Base-by-base conservation (phyloP, 2,113 vertebrate genomes). In the Scomber colias region DNA sequence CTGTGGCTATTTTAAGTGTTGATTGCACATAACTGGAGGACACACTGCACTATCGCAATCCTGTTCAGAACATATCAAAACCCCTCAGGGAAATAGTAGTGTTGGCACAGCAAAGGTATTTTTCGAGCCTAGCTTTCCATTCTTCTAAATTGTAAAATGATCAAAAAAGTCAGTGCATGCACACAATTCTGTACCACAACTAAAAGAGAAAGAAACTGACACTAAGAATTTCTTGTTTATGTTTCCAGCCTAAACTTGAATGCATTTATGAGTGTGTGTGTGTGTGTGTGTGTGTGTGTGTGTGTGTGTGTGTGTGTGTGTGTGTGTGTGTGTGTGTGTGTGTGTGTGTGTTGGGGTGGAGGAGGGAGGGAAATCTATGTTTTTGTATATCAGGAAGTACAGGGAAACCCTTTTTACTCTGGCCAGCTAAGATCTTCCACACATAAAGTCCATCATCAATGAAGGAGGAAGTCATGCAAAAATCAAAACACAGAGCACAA, bases 381-480 rank as follows among this genome's bases (percentile, higher is more conserved):
- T 79, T 86, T 75, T 87, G 46, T 79, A 51, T 77, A 65, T 87
- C 75, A 74, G 44, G 62, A 82, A 77, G 75, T 84, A 92, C 92
- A 92, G 89, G 83, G 82, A 92, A 95, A 92, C 60, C 90, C 90
- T 94, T 91, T 90, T 92, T 91, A 87, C 78, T 76, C 50, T 30
- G 63, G 51, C 68, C 83, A 85, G 86, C 80, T 88, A 65, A 89
- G 81, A 81, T 84, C 82, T 30, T 85, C 72, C 81, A 60, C 67
- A 84, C 79, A 84, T 83, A 53, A 79, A 82, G 78, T 71, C 75
- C 79, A 80, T 77, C 84, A 79, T 89, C 81, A 75, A 46, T 89
- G 88, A 90, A 82, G 71, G 50, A 88, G 85, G 82, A 93, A 91
- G 91, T 94, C 92, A 90, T 88, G 89, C 91, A 91, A 84, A 90